phyloP scores from a whole-genome alignment of 64 coral and sea anemone species.

The Actinia tenebrosa region DNA sequence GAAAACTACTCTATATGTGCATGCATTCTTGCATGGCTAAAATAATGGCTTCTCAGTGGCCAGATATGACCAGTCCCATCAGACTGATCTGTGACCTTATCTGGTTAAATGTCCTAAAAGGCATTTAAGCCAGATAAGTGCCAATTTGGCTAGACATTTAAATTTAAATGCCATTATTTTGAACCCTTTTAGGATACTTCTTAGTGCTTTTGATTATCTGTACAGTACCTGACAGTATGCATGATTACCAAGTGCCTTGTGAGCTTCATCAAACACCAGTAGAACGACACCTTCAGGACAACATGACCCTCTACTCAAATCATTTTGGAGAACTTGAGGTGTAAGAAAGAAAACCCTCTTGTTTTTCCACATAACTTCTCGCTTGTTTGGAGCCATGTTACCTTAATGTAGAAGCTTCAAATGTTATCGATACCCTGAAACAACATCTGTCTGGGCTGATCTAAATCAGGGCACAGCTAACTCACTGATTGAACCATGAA shows the following conservation, averaged over 20 bases:
- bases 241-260: slow-evolving; percentile 96
- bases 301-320: slow-evolving; percentile 85
- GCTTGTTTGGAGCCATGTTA: slow-evolving; percentile 78
- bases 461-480: too few relatives aligned
- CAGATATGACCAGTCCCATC: too few relatives aligned
- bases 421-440: background rate
- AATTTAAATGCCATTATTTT: too few relatives aligned
- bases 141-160: too few relatives aligned
- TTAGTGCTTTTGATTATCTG: background rate
- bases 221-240: slow-evolving; percentile 86
- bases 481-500: too few relatives aligned
- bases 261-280: slow-evolving; percentile 94
- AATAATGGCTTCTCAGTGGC: too few relatives aligned
- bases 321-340: slow-evolving; percentile 93
- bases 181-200: too few relatives aligned
- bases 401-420: slow-evolving; percentile 30
- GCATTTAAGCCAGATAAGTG: too few relatives aligned
- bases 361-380: slow-evolving; percentile 72
- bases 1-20: too few relatives aligned
- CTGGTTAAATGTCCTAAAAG: too few relatives aligned
- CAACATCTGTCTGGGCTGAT: background rate
- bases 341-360: slow-evolving; percentile 92
- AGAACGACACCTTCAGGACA: slow-evolving; percentile 72
- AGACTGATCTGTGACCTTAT: too few relatives aligned
- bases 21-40: too few relatives aligned